phyloP scores from a whole-genome alignment of 2,113 vertebrate species.

The Sinocyclocheilus anshuiensis region DNA sequence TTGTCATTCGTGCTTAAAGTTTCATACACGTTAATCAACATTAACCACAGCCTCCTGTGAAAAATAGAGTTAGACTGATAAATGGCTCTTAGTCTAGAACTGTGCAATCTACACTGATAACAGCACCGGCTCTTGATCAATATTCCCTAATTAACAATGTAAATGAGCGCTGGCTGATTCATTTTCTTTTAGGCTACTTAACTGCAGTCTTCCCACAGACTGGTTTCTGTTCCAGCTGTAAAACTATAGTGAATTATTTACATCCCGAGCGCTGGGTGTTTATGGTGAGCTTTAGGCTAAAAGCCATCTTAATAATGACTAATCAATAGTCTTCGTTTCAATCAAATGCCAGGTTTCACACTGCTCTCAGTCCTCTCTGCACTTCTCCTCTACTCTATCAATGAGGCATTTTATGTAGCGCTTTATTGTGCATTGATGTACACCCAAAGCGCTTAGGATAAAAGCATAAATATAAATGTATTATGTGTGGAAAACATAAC shows the following conservation, averaged over 20 bases:
- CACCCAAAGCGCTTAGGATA: too few species aligned
- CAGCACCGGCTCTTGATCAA: neutral
- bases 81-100: neutral
- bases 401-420: too few species aligned
- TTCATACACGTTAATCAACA: too few species aligned
- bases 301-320: neutral
- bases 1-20: too few species aligned
- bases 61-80: too few species aligned
- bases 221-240: neutral
- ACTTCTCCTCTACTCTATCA: too few species aligned
- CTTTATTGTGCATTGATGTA: too few species aligned
- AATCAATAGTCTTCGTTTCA: conserved; percentile 3
- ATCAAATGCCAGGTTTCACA: conserved; percentile 14
- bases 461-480: too few species aligned
- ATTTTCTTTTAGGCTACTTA: conserved; percentile 5
- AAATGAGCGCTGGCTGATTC: neutral
- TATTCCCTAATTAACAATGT: conserved; percentile 9
- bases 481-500: too few species aligned
- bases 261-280: neutral
- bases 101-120: neutral
- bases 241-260: neutral
- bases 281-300: neutral
- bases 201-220: neutral
- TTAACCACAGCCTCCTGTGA: too few species aligned
- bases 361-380: neutral